These are phyloP conservation scores for Gnatocerus cornutus DNA, from an alignment of 2,888 invertebrate species.

Conservation along the genomic window DNA sequence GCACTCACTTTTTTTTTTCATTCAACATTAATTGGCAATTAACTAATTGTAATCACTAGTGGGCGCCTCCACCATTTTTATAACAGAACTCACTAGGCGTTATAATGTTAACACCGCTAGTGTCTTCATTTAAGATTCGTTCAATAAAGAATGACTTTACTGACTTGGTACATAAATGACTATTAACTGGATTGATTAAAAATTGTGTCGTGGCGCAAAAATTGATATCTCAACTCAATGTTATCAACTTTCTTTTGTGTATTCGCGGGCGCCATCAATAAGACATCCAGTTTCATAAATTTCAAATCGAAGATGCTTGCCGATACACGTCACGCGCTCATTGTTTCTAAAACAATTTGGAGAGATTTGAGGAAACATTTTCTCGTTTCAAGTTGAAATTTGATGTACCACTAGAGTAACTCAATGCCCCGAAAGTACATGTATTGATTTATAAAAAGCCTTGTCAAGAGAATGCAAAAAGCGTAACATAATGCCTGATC, in stretches of 20 bases:
- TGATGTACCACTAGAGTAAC: slow-evolving; percentile 30
- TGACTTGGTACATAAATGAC: too few species aligned
- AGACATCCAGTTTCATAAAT: slow-evolving; percentile 43
- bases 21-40: too few species aligned
- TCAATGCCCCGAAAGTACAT: slow-evolving; percentile 29
- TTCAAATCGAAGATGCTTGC: slow-evolving; percentile 38
- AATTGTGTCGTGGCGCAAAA: background rate
- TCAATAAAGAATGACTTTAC: too few species aligned
- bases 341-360: slow-evolving; percentile 45
- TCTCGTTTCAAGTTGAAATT: slow-evolving; percentile 32
- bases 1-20: too few species aligned
- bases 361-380: slow-evolving; percentile 33
- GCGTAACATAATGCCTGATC: slow-evolving; percentile 35
- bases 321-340: slow-evolving; percentile 44
- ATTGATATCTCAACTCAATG: slow-evolving; percentile 3
- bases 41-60: too few species aligned
- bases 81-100: too few species aligned
- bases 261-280: slow-evolving; percentile 36
- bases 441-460: slow-evolving; percentile 45
- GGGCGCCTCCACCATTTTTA: too few species aligned
- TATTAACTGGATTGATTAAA: too few species aligned
- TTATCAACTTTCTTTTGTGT: slow-evolving; percentile 24
- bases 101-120: too few species aligned
- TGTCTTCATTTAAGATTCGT: too few species aligned
- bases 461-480: slow-evolving; percentile 37